Conservation (phyloP, 2,113 vertebrate genomes). For the Ctenodactylus gundi region DNA sequence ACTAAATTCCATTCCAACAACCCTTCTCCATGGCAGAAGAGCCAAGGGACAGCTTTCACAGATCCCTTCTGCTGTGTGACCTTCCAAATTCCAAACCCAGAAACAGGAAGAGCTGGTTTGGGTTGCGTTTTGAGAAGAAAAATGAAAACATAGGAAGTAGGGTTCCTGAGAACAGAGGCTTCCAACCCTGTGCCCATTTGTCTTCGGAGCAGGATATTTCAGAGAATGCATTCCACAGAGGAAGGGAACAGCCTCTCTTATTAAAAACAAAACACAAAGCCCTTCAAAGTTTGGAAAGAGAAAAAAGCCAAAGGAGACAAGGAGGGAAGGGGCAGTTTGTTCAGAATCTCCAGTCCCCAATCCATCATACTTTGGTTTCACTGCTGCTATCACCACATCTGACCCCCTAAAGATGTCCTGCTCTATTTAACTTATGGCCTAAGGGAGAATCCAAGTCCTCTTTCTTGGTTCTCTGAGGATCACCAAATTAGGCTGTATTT, state of each 20-base stretch:
- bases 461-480: conserved; percentile 29
- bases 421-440: conserved; percentile 41
- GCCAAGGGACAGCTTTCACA: conserved; percentile 18
- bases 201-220: conserved; percentile 53
- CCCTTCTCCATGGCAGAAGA: neutral
- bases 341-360: conserved; percentile 5
- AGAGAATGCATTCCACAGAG: conserved; percentile 61
- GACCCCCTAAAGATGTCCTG: neutral
- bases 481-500: neutral
- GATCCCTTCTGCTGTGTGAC: conserved; percentile 54
- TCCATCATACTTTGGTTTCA: conserved; percentile 41
- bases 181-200: conserved; percentile 47
- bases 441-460: neutral
- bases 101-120: conserved; percentile 70
- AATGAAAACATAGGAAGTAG: conserved; percentile 74
- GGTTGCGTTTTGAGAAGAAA: conserved; percentile 68
- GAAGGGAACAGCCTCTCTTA: conserved; percentile 43
- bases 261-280: conserved; percentile 61
- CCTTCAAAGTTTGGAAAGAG: conserved; percentile 58
- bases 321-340: neutral
- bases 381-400: conserved; percentile 48
- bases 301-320: conserved; percentile 51
- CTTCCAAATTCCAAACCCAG: conserved; percentile 63
- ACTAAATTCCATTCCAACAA: conserved; percentile 26
- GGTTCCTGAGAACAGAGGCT: conserved; percentile 65